Base-by-base conservation (phyloP, 2,888 invertebrate species). In the Abrostola triplasia region DNA sequence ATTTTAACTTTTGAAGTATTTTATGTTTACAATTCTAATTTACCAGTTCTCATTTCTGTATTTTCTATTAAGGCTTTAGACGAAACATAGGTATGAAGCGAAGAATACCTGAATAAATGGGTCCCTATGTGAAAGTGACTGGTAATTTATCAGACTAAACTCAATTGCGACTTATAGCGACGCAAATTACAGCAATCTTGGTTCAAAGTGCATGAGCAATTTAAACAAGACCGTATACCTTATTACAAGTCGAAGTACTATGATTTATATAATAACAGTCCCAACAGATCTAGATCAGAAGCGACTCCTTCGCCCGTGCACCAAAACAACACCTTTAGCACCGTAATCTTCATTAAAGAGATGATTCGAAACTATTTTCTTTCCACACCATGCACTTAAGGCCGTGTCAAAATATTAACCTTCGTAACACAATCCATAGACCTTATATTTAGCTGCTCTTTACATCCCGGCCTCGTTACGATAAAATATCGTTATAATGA, bases 401-500 rank as follows among this genome's bases (percentile, higher is more conserved):
- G 36, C 51, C 69, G 67, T 65, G 76, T 81, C 81, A 78, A 70
- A 81, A 79, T 81, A 79, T 81, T 80, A 79, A 76, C 77, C 74
- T 72, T 73, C 70, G 61, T 69, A 54, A 70, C 63, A 65, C 57
- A 61, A 67, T 67, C 51, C 52, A 47, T 59, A 61, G 44, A 55
- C 49, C 57, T 74, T 77, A 79, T 81, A 80, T 75, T 81, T 79
- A 79, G 67, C 62, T 60, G 73, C 67, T 70, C 77, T 80, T 81
- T 76, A 80, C 73, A 73, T 65, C 70, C 70, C 54, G 78, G 60
- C 57, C 84, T 88, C 84, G 87, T 90, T 89, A 88, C 83, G 84
- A 88, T 89, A 87, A 86, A 88, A 86, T 86, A 88, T 83, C 77
- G 84, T 75, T 88, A 88, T 90, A 90, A 90, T 90, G 89, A 88